Conservation (phyloP, 2,113 vertebrate genomes). For the Eptatretus burgeri region DNA sequence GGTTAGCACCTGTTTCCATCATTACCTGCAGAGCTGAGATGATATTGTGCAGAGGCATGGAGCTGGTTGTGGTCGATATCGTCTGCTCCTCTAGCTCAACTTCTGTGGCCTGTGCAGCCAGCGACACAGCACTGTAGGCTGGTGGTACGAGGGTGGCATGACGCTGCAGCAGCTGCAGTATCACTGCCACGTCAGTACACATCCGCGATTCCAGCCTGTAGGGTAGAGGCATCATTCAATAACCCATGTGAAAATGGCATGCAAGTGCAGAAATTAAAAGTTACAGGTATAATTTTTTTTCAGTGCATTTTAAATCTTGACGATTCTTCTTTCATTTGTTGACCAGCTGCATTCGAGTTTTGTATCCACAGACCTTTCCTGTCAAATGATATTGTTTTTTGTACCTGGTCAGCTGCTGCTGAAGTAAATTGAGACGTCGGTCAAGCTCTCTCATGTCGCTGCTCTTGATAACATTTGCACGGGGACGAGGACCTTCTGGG, state of each 20-base stretch:
- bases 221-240: neutral
- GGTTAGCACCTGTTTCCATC: too few relatives aligned
- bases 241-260: neutral
- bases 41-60: too few relatives aligned
- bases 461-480: conserved; percentile 23
- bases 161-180: conserved; percentile 67
- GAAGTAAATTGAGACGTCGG: conserved; percentile 48
- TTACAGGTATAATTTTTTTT: neutral
- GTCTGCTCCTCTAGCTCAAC: too few relatives aligned
- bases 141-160: conserved; percentile 41
- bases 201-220: conserved; percentile 56
- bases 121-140: conserved; percentile 33
- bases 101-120: conserved; percentile 16
- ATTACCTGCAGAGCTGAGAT: too few relatives aligned
- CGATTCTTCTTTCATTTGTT: too few relatives aligned
- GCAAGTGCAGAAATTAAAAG: neutral
- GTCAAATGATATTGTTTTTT: conserved; percentile 4
- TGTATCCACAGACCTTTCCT: neutral
- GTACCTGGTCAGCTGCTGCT: conserved; percentile 59
- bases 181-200: conserved; percentile 52
- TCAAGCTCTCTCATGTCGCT: conserved; percentile 32
- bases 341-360: neutral
- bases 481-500: conserved; percentile 9
- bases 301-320: neutral
- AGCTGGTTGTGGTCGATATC: too few relatives aligned